These are phyloP conservation scores for Drosophila kikkawai DNA, from an alignment of 1,140 invertebrate genomes.

Conservation along the genomic window DNA sequence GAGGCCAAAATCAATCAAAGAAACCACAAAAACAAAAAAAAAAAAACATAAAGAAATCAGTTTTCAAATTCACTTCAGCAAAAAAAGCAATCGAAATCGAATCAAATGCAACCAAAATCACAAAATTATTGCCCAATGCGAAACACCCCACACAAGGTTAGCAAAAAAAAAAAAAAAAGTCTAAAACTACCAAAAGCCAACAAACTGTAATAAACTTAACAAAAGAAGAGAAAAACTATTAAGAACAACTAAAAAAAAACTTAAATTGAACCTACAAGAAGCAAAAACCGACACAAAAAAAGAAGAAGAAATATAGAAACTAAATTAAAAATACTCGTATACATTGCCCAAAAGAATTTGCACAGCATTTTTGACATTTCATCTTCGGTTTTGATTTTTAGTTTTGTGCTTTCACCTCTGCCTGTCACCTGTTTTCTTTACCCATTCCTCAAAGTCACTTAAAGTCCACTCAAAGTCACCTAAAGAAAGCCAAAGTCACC, in stretches of 20 bases:
- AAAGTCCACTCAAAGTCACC: background rate
- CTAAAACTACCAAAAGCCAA: slow-evolving; percentile 36
- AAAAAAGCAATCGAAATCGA: slow-evolving; percentile 16
- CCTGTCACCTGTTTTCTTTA: background rate
- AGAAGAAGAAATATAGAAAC: background rate
- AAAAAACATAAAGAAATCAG: slow-evolving; percentile 28
- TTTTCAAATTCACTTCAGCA: slow-evolving; percentile 46
- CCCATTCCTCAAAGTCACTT: background rate
- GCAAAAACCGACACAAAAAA: slow-evolving; percentile 43
- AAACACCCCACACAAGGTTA: slow-evolving; percentile 80
- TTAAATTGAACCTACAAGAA: slow-evolving; percentile 25
- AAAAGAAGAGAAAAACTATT: slow-evolving; percentile 10
- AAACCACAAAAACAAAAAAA: slow-evolving; percentile 14
- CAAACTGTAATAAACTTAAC: slow-evolving; percentile 9
- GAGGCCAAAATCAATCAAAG: slow-evolving; percentile 35
- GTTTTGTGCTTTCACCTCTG: slow-evolving; percentile 22
- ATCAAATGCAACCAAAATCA: slow-evolving; percentile 78
- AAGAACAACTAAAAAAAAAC: slow-evolving; percentile 21
- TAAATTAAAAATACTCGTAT: slow-evolving; percentile 9
- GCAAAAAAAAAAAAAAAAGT: slow-evolving; percentile 52
- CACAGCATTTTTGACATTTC: slow-evolving; percentile 55
- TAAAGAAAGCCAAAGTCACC: background rate
- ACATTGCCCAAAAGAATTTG: slow-evolving; percentile 60
- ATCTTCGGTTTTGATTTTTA: slow-evolving; percentile 16
- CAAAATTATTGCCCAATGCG: slow-evolving; percentile 80